phyloP scores from a whole-genome alignment of 2,113 vertebrate species.

The Dipodomys spectabilis region DNA sequence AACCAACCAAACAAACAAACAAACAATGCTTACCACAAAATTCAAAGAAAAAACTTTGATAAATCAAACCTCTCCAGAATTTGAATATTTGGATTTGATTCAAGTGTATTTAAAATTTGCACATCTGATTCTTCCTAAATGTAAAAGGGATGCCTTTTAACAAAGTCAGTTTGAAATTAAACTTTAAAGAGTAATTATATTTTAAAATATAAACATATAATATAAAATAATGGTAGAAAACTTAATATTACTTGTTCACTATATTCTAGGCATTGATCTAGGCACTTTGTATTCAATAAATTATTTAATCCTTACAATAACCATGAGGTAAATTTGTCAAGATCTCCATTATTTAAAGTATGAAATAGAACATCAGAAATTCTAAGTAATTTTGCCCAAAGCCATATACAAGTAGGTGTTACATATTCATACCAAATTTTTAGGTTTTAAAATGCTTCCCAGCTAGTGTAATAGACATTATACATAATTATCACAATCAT shows the following conservation, averaged over 20 bases:
- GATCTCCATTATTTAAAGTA: not conserved
- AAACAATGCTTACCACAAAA: not conserved
- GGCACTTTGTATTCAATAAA: not conserved
- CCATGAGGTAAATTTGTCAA: not conserved
- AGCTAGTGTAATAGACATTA: not conserved
- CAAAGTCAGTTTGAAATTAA: not conserved
- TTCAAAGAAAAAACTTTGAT: not conserved
- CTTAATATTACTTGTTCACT: not conserved
- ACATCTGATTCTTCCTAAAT: not conserved
- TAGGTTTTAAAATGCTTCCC: conserved; percentile 13
- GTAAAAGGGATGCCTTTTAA: not conserved
- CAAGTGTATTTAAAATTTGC: not conserved
- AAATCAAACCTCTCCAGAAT: not conserved
- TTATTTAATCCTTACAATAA: conserved; percentile 1
- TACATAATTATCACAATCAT: conserved; percentile 9
- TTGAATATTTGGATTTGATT: not conserved
- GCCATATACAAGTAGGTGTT: not conserved
- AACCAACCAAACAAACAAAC: not conserved
- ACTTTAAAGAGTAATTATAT: not conserved
- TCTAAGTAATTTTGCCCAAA: conserved; percentile 19
- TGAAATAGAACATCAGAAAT: not conserved
- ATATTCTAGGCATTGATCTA: not conserved
- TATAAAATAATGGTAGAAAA: not conserved
- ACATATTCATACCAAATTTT: conserved; percentile 28
- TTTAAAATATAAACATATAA: not conserved